Evolutionary conservation across 2,113 vertebrate species (phyloP), one percentile per base, ranked within the genome.

Genomic region (Apistogramma diplotaenia): DNA sequence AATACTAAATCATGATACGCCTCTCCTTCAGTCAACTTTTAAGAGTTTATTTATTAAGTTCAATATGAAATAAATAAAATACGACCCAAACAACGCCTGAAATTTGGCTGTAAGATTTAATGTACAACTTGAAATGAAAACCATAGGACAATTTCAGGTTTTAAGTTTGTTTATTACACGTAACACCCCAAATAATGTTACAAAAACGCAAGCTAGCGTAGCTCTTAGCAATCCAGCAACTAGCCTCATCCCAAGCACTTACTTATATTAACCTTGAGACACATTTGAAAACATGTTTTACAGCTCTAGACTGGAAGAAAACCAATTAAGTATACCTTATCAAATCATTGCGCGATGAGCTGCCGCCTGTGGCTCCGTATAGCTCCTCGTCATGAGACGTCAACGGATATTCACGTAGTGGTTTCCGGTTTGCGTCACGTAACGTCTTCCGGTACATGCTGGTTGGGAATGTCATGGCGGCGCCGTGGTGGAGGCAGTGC

Each of bases 381-480:
- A n/a, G n/a, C n/a, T 57, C 56, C 16, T 2, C 0, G 10, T 49
- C 19, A 12, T 21, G 15, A 2, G 5, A 43, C 77, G 77, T 90
- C 85, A 87, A n/a, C 49, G 23, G 61, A 65, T 46, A 65, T 0
- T 59, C 2, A 1, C 5, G 35, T 11, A 2, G 29, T 10, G 0
- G 0, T 16, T 94, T 94, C 91, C 89, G 90, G 40, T 93, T 92
- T 91, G 91, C 89, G 77, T 13, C 55, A 1, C 8, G 12, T 79
- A 53, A 82, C 55, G 46, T 10, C 57, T 67, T 31, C 19, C 8
- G 0, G 57, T 62, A 87, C 78, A 54, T n/a, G 81, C 49, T 13
- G 3, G 9, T 40, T 35, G 16, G 56, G 25, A 33, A 8, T 49
- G 93, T 93, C 84, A 96, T 96, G 95, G 95, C 95, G 93, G 87